phyloP scores from a whole-genome alignment of 1,140 invertebrate genomes.

The Caenorhabditis inopinata region DNA sequence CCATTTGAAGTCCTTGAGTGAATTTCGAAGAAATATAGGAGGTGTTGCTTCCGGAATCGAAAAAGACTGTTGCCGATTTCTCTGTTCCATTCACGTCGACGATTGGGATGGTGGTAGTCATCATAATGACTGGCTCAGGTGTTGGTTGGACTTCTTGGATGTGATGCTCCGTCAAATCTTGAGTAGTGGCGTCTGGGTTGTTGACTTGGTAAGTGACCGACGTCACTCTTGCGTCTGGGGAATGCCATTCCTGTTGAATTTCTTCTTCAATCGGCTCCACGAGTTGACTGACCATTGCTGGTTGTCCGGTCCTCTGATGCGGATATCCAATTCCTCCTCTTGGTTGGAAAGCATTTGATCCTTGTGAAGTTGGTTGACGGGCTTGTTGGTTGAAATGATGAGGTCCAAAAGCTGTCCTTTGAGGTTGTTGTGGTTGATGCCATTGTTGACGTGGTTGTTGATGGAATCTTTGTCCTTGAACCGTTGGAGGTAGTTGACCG shows the following conservation, averaged over 20 bases:
- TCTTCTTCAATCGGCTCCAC: too few species aligned
- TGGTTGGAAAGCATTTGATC: not conserved
- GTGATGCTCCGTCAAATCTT: not conserved
- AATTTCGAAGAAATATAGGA: not conserved
- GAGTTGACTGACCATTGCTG: too few species aligned
- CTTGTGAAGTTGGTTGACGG: not conserved
- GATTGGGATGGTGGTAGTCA: not conserved
- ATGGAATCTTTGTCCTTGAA: too few species aligned
- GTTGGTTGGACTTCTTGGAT: not conserved
- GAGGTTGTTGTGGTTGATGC: too few species aligned
- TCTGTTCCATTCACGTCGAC: not conserved
- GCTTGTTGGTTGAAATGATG: not conserved
- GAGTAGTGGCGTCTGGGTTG: too few species aligned
- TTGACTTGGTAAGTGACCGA: too few species aligned
- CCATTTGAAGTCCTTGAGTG: not conserved
- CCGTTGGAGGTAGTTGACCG: too few species aligned
- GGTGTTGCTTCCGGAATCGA: not conserved
- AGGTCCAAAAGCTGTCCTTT: too few species aligned
- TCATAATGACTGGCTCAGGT: not conserved
- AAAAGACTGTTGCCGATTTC: not conserved
- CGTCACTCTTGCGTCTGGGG: too few species aligned
- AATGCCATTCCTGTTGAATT: too few species aligned
- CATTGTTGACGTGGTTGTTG: too few species aligned
- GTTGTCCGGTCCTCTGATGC: not conserved
- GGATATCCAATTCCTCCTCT: not conserved